Evolutionary conservation across 2,888 invertebrate genomes (phyloP), one percentile per base, ranked within the genome.

Genomic region (Drosophila mettleri): DNA sequence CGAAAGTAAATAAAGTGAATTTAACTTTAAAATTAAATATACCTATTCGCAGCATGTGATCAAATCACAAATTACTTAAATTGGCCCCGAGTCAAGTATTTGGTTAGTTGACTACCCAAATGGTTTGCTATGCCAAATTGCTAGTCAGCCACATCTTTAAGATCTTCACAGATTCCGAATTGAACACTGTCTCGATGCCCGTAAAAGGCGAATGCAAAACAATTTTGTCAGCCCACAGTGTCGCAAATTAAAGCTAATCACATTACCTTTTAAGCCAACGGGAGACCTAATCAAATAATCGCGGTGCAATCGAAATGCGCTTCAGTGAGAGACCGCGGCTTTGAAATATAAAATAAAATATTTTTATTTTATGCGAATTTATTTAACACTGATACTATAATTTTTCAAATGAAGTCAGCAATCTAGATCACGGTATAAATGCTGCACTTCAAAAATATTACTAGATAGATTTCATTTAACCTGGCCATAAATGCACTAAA

Each of bases 221-320:
- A 48, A 52, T 59, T 52, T 55, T 59, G 61, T 33, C 31, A 61
- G 63, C 80, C 76, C 76, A 77, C 76, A 55, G 60, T 45, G 22
- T 67, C 58, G 39, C 46, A 58, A 78, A 74, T 70, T 31, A 64
- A 63, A 68, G 77, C 53, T 76, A 77, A 77, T 80, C 72, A 38
- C 51, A 54, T 63, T 49, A 9, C 77, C 77, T 65, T 71, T 63
- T 76, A 65, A 54, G 76, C n/a, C 14, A 7, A 14, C 18, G 59
- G 66, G 46, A 74, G 67, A 24, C 39, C 9, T 41, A 12, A 12
- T 46, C 59, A 55, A 36, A 63, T 34, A 33, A 29, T 27, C 12
- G n/a, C 16, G n/a, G 18, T 10, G 29, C 43, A 51, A 62, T 39
- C 51, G 27, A 16, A 12, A 9, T n/a, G 7, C 57, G 71, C n/a